Percentiles rank a stretch among this genome's conserved stretches.
Conservation (phyloP, 2,888 invertebrate genomes). For the Portevinia maculata region DNA sequence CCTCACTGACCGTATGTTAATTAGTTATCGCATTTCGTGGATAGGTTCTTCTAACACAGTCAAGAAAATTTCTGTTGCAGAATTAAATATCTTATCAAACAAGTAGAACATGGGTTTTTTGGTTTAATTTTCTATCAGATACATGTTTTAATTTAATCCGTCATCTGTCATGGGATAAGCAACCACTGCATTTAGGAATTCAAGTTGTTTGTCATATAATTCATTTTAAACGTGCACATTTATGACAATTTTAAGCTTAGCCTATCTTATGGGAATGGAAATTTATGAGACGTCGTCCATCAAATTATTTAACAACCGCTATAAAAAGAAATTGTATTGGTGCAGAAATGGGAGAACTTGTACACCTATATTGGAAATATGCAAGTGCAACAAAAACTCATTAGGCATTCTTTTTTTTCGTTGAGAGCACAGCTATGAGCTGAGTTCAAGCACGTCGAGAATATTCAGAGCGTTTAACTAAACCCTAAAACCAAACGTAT, state of each 20-base stretch:
- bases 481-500: too few species aligned
- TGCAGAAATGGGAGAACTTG: neutral
- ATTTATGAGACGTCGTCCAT: neutral
- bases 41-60: neutral
- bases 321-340: neutral
- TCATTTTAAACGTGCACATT: conserved; percentile 2
- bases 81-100: conserved; percentile 2
- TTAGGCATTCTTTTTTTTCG: too few species aligned
- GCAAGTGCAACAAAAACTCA: too few species aligned
- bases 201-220: conserved; percentile 17
- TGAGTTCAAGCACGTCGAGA: too few species aligned
- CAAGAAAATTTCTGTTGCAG: neutral
- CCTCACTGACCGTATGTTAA: conserved; percentile 2
- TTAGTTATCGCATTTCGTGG: conserved; percentile 4
- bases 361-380: too few species aligned
- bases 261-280: neutral
- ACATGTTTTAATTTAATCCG: conserved; percentile 18
- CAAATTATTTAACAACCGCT: neutral
- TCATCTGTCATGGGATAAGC: conserved; percentile 25
- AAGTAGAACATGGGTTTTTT: neutral
- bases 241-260: conserved; percentile 1
- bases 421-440: too few species aligned
- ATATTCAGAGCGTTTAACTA: too few species aligned
- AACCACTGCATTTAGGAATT: conserved; percentile 1
- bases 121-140: neutral